A percentile compares a stretch with the other conserved stretches of the same genome.
Conservation (phyloP, 2,797 vertebrate genomes). For the Coregonus ussuriensis region DNA sequence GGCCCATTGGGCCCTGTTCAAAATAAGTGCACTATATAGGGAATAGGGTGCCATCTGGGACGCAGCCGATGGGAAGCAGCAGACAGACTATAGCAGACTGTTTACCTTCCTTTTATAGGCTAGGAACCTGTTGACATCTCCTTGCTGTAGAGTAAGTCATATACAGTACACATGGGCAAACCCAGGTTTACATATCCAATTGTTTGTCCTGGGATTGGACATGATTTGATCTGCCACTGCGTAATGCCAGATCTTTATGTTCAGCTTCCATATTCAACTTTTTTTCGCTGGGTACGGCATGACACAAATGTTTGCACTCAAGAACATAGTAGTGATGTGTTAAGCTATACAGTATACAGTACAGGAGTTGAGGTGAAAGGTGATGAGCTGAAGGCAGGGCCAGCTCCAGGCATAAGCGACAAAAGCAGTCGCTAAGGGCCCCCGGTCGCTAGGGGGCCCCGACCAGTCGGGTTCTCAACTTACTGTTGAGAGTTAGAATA, state of each 20-base stretch:
- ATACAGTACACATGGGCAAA: conserved; percentile 13
- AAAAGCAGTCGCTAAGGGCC: no score
- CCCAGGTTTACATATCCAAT: conserved; percentile 15
- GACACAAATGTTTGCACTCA: not conserved
- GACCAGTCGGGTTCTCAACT: not conserved
- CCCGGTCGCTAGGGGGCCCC: no score
- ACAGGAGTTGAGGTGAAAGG: not conserved
- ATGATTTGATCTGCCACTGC: conserved; percentile 33
- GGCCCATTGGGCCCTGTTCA: conserved; percentile 10
- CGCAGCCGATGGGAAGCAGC: not conserved
- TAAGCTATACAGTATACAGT: not conserved
- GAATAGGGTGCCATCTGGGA: not conserved
- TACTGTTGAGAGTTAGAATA: no score
- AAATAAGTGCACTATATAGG: not conserved
- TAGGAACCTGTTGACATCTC: conserved; percentile 11
- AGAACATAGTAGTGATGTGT: not conserved
- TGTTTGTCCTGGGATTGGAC: conserved; percentile 36
- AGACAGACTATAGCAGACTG: not conserved
- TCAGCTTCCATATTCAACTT: conserved; percentile 25
- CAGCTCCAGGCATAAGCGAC: not conserved
- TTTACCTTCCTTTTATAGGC: not conserved
- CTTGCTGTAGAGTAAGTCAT: not conserved
- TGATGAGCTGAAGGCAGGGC: conserved; percentile 2
- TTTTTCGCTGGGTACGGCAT: conserved; percentile 11
- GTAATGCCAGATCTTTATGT: conserved; percentile 26